Percentiles rank a stretch among this genome's conserved stretches.
Conservation (phyloP, 2,888 invertebrate species). For the Matsumyia berberina region DNA sequence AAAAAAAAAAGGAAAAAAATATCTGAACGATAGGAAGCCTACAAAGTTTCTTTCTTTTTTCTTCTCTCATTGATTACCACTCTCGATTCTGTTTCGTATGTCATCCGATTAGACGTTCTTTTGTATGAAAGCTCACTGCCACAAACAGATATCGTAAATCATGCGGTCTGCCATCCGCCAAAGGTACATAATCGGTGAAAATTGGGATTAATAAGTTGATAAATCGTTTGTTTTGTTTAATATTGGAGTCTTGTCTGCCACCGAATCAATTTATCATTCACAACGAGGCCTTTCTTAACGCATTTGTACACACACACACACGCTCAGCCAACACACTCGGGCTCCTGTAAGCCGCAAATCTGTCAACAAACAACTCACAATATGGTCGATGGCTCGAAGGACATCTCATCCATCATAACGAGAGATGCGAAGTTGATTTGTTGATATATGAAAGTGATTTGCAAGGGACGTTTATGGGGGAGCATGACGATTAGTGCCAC, state of each 20-base stretch:
- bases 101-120: no score
- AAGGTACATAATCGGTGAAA: slow-evolving; percentile 8
- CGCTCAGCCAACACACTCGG: neutral
- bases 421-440: slow-evolving; percentile 45
- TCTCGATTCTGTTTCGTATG: no score
- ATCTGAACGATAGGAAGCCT: no score
- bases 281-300: slow-evolving; percentile 10
- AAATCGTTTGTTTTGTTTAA: slow-evolving; percentile 42
- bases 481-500: slow-evolving; percentile 6
- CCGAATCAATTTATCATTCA: slow-evolving; percentile 57
- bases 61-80: no score
- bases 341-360: slow-evolving; percentile 38
- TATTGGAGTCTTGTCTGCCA: neutral
- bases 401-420: slow-evolving; percentile 40
- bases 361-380: slow-evolving; percentile 46
- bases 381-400: slow-evolving; percentile 43
- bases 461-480: slow-evolving; percentile 8
- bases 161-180: neutral
- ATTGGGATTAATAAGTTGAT: slow-evolving; percentile 23
- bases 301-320: slow-evolving; percentile 2
- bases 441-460: slow-evolving; percentile 31
- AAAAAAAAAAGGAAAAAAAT: neutral
- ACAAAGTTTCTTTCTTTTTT: no score
- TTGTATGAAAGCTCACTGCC: neutral
- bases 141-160: slow-evolving; percentile 19